Percentiles rank a stretch among this genome's conserved stretches.
Conservation (phyloP, 2,113 vertebrate genomes). For the Aythya baeri region DNA sequence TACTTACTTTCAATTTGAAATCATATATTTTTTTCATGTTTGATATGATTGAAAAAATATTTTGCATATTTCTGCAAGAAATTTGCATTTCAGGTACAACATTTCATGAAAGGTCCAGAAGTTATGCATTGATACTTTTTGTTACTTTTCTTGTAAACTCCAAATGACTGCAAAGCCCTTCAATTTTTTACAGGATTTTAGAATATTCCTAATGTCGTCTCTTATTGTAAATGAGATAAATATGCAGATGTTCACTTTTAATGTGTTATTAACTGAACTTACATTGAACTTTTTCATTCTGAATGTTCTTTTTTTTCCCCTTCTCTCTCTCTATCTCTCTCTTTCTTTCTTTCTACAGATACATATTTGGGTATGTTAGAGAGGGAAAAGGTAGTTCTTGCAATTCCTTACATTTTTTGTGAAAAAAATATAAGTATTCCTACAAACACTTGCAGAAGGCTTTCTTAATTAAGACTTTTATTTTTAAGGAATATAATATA, state of each 20-base stretch:
- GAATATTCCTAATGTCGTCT: neutral
- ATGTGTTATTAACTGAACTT: neutral
- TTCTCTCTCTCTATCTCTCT: neutral
- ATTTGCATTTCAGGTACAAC: slow-evolving; percentile 24
- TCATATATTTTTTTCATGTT: slow-evolving; percentile 5
- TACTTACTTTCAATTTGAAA: slow-evolving; percentile 3
- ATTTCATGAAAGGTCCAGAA: neutral
- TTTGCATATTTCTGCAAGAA: neutral
- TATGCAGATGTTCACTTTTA: neutral
- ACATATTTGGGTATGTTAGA: neutral
- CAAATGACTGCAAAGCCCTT: neutral
- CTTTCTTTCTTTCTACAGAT: neutral
- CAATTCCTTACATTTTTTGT: neutral
- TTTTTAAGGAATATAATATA: neutral
- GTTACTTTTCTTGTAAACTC: neutral
- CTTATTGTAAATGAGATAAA: slow-evolving; percentile 10
- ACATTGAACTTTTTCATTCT: neutral
- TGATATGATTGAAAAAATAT: neutral
- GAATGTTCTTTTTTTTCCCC: neutral
- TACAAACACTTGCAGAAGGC: neutral
- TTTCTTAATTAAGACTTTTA: neutral
- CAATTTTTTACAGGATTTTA: neutral
- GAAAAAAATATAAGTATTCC: neutral
- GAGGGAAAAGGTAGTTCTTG: neutral
- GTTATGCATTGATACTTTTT: neutral